Conservation (phyloP, 2,797 vertebrate genomes). For the Glyptemys insculpta region DNA sequence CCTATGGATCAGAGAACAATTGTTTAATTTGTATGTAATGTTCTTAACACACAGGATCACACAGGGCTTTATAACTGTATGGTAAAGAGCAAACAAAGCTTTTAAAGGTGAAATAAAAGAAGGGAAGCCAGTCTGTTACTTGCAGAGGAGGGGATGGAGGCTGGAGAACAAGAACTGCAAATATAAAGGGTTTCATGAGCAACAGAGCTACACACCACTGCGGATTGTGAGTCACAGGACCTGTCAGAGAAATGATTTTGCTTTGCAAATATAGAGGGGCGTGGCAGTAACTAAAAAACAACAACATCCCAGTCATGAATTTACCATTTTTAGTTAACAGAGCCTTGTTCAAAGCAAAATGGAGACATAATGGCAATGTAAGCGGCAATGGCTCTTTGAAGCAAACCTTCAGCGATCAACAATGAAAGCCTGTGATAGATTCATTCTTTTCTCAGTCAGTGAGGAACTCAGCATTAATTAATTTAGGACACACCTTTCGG, state of each 20-base stretch:
- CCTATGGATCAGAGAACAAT: background rate
- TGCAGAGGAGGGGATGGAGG: background rate
- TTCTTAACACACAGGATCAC: background rate
- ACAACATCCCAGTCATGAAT: background rate
- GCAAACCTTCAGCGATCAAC: slow-evolving; percentile 18
- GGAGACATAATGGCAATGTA: background rate
- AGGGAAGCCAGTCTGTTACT: background rate
- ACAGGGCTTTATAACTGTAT: background rate
- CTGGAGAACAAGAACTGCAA: background rate
- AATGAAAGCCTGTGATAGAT: background rate
- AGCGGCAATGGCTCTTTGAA: background rate
- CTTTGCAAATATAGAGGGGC: background rate
- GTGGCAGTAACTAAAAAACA: background rate
- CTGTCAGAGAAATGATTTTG: background rate
- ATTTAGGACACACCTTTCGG: slow-evolving; percentile 69
- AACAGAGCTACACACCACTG: background rate
- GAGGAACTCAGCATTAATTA: slow-evolving; percentile 58
- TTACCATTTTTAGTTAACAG: background rate
- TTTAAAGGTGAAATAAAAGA: background rate
- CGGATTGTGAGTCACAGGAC: background rate
- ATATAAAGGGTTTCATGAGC: background rate
- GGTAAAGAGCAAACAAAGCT: background rate
- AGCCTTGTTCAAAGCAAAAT: background rate
- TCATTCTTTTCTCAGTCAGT: slow-evolving; percentile 31
- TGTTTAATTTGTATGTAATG: background rate